Conservation (phyloP, 2,888 invertebrate species). For the Zhengitettix transpicula region DNA sequence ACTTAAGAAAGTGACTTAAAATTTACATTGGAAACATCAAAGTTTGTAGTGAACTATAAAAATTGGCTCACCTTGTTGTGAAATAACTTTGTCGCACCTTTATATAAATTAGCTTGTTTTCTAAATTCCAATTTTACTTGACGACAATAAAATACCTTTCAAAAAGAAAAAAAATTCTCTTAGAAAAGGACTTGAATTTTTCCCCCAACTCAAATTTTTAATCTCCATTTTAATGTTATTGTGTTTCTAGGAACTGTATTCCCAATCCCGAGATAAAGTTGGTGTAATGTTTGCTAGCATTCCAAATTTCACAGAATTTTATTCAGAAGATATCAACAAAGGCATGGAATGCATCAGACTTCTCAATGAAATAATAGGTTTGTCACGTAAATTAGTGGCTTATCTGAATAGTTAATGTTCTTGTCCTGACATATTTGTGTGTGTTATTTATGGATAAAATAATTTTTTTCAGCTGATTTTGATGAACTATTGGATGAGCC, state of each 20-base stretch:
- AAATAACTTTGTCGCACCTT: no score
- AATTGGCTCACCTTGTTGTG: no score
- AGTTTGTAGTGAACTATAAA: no score
- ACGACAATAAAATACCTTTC: no score
- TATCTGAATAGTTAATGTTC: background rate
- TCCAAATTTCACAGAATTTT: constrained; percentile 95
- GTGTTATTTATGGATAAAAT: background rate
- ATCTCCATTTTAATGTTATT: no score
- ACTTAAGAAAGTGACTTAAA: no score
- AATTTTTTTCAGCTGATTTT: constrained; percentile 49
- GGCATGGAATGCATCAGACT: constrained; percentile 95
- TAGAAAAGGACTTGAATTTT: no score
- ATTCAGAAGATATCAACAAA: constrained; percentile 92
- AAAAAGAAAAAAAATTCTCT: background rate
- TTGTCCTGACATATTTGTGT: background rate
- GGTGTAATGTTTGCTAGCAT: constrained; percentile 97
- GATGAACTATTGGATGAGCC: constrained; percentile 76
- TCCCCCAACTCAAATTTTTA: no score
- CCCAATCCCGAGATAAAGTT: constrained; percentile 67
- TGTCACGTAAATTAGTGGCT: background rate
- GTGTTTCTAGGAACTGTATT: constrained; percentile 50
- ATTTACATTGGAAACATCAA: no score
- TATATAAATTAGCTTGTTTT: no score
- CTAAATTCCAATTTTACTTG: no score
- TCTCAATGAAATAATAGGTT: constrained; percentile 95